These are phyloP conservation scores for Equus quagga DNA, from an alignment of 2,113 vertebrate genomes.

Conservation along the genomic window DNA sequence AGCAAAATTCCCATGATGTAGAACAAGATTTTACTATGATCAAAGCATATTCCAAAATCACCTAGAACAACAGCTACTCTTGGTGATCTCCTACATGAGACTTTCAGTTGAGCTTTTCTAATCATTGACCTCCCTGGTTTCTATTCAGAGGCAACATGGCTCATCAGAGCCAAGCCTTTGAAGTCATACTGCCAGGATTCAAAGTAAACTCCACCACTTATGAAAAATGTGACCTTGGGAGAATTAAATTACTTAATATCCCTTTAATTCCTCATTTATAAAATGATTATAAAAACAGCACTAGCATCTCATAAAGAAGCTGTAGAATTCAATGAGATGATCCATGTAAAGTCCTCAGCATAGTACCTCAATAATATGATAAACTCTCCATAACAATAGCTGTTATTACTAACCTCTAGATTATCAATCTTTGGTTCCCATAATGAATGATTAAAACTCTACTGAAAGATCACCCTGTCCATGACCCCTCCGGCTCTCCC, in stretches of 20 bases:
- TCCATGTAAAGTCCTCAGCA: background rate
- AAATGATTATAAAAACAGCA: conserved; percentile 9
- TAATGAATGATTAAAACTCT: conserved; percentile 1
- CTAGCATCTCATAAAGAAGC: conserved; percentile 16
- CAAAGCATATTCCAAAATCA: conserved; percentile 35
- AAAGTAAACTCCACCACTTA: background rate
- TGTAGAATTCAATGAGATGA: conserved; percentile 1
- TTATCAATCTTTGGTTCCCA: conserved; percentile 7
- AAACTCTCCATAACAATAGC: conserved; percentile 18
- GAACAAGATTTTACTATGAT: conserved; percentile 38
- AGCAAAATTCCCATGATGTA: background rate
- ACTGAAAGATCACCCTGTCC: background rate
- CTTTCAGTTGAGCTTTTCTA: background rate
- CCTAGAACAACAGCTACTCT: background rate
- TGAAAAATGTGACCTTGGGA: background rate
- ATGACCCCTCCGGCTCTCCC: background rate
- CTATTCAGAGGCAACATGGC: background rate
- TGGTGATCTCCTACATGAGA: background rate
- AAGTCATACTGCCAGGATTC: background rate
- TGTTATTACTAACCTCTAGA: conserved; percentile 19
- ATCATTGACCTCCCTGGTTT: conserved; percentile 35
- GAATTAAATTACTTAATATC: conserved; percentile 38
- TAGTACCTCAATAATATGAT: background rate
- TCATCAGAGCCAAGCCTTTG: background rate
- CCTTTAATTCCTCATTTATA: conserved; percentile 40